These are phyloP conservation scores for Blastobasis adustella DNA, from an alignment of 2,888 invertebrate species.

Conservation along the genomic window DNA sequence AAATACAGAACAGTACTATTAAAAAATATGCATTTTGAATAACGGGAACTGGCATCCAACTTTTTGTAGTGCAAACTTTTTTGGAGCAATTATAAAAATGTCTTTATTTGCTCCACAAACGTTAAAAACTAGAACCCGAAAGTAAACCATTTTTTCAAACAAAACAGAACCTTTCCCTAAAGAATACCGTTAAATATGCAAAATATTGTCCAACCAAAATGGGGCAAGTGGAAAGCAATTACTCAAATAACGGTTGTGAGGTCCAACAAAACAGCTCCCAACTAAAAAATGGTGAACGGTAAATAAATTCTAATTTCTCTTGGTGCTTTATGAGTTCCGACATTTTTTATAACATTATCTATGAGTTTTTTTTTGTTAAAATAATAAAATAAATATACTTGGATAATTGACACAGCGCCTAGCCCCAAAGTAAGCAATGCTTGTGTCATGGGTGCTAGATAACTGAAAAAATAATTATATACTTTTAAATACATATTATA, in stretches of 20 bases:
- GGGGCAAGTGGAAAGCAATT: conserved; percentile 31
- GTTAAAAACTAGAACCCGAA: conserved; percentile 66
- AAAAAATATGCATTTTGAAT: conserved; percentile 18
- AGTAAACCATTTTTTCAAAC: conserved; percentile 41
- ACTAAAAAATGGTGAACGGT: no score
- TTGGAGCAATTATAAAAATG: conserved; percentile 42
- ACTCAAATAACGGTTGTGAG: conserved; percentile 23
- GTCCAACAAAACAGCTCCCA: no score
- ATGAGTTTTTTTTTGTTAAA: no score
- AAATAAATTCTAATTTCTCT: no score
- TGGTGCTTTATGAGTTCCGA: no score
- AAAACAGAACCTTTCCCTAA: conserved; percentile 23
- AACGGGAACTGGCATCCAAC: conserved; percentile 26
- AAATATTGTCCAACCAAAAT: conserved; percentile 42
- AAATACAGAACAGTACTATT: background rate
- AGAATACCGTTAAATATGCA: conserved; percentile 38
- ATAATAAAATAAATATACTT: no score
- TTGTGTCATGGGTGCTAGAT: no score
- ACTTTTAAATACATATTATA: no score
- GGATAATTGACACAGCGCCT: no score
- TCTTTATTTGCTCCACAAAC: conserved; percentile 59
- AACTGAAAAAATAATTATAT: no score
- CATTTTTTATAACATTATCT: no score
- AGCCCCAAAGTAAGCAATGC: no score
- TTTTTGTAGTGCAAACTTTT: conserved; percentile 25